Evolutionary conservation across 1,140 invertebrate genomes (phyloP).

Genomic region (Oppia nitens): DNA sequence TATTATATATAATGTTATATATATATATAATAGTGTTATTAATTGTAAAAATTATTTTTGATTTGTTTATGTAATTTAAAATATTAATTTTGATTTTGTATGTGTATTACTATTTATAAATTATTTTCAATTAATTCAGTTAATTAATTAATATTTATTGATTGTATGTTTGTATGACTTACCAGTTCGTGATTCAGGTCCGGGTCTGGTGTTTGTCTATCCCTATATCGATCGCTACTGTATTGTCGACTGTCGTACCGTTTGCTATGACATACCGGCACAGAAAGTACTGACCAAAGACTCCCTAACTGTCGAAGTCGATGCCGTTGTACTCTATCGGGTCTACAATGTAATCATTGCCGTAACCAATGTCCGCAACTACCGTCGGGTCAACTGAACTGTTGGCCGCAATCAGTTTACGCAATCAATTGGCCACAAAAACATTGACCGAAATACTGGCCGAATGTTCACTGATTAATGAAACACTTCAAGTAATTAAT

Average conservation of each 20-base stretch:
- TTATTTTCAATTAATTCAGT: too few relatives aligned
- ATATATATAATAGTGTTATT: too few relatives aligned
- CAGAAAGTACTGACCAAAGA: conserved; percentile 41
- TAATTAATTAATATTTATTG: too few relatives aligned
- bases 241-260: conserved; percentile 35
- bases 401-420: conserved; percentile 53
- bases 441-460: conserved; percentile 41
- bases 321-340: conserved; percentile 36
- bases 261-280: conserved; percentile 39
- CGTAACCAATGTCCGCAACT: conserved; percentile 30
- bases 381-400: conserved; percentile 63
- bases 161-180: too few relatives aligned
- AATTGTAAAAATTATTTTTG: too few relatives aligned
- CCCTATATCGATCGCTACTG: conserved; percentile 39
- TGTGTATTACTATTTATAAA: too few relatives aligned
- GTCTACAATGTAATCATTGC: conserved; percentile 44
- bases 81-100: too few relatives aligned
- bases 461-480: too few relatives aligned
- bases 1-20: too few relatives aligned
- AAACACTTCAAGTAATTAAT: too few relatives aligned
- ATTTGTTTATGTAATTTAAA: too few relatives aligned
- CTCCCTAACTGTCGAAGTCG: conserved; percentile 29
- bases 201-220: conserved; percentile 37
- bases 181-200: too few relatives aligned
- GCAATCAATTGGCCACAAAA: conserved; percentile 42